Conservation (phyloP, 2,113 vertebrate species). For the Cephalophus harveyi region DNA sequence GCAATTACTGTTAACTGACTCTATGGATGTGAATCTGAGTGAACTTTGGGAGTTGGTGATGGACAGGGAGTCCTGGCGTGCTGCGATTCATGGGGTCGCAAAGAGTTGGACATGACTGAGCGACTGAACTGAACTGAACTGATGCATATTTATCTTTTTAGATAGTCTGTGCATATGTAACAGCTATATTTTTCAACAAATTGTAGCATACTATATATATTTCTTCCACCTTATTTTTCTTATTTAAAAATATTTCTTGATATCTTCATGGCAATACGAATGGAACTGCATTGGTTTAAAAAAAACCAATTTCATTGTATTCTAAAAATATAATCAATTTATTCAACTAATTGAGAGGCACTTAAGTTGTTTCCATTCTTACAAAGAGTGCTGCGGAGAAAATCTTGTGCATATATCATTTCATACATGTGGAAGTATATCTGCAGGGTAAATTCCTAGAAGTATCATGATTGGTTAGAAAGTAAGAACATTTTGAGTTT, state of each 20-base stretch:
- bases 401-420: not conserved
- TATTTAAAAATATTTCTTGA: not conserved
- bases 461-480: not conserved
- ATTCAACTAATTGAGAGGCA: not conserved
- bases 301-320: not conserved
- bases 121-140: too few relatives aligned
- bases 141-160: not conserved
- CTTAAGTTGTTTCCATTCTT: not conserved
- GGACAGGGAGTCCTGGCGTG: too few relatives aligned
- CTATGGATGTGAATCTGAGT: too few relatives aligned
- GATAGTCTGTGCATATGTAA: not conserved
- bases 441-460: not conserved
- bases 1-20: not conserved
- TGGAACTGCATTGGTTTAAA: not conserved
- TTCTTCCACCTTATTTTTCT: not conserved
- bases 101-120: too few relatives aligned
- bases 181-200: not conserved
- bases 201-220: not conserved
- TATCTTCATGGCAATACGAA: not conserved
- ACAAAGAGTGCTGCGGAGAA: not conserved
- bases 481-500: not conserved
- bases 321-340: conserved; percentile 6
- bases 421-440: not conserved
- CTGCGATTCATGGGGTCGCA: too few relatives aligned
- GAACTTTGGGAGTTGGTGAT: too few relatives aligned